Conservation (phyloP, 2,797 vertebrate species). For the Lacerta bilineata region DNA sequence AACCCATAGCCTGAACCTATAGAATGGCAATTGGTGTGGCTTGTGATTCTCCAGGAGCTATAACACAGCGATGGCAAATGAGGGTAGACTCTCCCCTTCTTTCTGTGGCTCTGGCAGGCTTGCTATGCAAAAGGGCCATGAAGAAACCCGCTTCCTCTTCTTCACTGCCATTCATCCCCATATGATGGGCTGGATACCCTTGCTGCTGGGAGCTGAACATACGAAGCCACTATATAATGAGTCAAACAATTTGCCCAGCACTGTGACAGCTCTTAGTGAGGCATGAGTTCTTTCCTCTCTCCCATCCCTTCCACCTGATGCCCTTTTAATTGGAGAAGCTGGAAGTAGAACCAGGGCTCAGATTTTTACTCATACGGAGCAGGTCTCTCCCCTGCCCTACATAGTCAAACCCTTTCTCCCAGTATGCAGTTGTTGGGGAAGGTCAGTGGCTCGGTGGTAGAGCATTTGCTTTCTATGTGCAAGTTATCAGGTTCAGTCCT, state of each 20-base stretch:
- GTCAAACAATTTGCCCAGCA: not conserved
- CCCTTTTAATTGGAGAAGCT: not conserved
- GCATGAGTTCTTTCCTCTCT: not conserved
- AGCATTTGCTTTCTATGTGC: too few species aligned
- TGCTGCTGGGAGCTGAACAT: too few species aligned
- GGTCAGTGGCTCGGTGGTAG: too few species aligned
- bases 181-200: not conserved
- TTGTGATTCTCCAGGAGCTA: not conserved
- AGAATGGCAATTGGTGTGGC: not conserved
- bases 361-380: not conserved
- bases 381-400: not conserved
- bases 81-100: not conserved
- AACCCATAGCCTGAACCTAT: not conserved
- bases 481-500: too few species aligned
- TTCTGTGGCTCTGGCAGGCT: not conserved
- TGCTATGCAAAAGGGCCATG: not conserved
- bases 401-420: too few species aligned
- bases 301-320: not conserved
- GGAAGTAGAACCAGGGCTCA: not conserved
- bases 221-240: not conserved
- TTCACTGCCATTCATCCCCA: not conserved
- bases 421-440: too few species aligned
- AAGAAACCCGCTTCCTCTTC: not conserved
- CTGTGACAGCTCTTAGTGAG: too few species aligned
- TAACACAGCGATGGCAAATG: too few species aligned